Base-by-base conservation (phyloP, 2,113 vertebrate genomes). In the Gorsachius goisagi region DNA sequence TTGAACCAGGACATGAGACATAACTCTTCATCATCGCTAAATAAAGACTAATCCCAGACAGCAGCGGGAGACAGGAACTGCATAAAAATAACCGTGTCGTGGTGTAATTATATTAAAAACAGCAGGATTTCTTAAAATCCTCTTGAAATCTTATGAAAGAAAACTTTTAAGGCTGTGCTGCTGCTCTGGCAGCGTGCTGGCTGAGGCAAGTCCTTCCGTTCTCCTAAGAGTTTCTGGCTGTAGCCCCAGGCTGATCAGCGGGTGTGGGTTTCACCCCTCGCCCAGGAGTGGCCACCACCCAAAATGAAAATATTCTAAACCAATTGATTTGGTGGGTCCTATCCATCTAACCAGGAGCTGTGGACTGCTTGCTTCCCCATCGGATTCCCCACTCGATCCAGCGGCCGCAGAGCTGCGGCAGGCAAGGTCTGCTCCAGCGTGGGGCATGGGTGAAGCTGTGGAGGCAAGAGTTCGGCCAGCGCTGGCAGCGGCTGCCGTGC, bases 51-150 rank as follows among this genome's bases (percentile, higher is more conserved):
- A 95, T 95, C 74, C 59, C 91, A 89, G 69, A 71, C 19, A 1
- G 58, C 86, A 90, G 60, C 19, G 0, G 80, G 89, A 89, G 87
- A 60, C 52, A 68, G 66, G 80, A 85, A 49, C 69, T 60, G 60
- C 66, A 75, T 78, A 72, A 92, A 95, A 95, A 93, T 94, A 89
- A 56, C 84, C 39, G n/a, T 63, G 86, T 67, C 28, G 1, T n/a
- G 41, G 14, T 59, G 62, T 85, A 85, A 94, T 92, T 94, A 56
- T 89, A 45, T 89, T 94, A 64, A 89, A 89, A 96, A 64, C 80
- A 85, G 86, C 30, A 68, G 69, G 80, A 9, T 44, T 78, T 32
- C 49, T 52, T 26, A 7, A 71, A 95, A 32, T 66, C 35, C 47
- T 87, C 58, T 78, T 63, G 45, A 85, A 56, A 55, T 62, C n/a